These are phyloP conservation scores for Achlya flavicornis DNA, from an alignment of 2,888 invertebrate genomes.

Conservation along the genomic window DNA sequence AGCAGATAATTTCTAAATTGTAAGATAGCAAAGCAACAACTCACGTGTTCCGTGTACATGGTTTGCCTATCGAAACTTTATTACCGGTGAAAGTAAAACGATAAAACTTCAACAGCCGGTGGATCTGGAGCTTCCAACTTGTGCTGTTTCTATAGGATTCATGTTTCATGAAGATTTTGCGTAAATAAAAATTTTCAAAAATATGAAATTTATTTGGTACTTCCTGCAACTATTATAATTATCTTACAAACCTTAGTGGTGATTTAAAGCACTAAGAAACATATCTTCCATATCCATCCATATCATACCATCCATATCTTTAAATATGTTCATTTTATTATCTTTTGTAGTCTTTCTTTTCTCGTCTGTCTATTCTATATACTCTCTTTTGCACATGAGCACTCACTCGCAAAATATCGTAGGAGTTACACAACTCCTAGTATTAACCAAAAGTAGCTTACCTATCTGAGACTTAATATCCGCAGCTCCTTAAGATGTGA, in stretches of 20 bases:
- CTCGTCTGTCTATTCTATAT: neutral
- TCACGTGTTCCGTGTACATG: neutral
- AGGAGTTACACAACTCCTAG: neutral
- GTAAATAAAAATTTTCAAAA: neutral
- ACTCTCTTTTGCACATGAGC: too few species aligned
- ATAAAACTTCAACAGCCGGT: conserved; percentile 7
- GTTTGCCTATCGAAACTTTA: conserved; percentile 11
- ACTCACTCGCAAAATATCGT: too few species aligned
- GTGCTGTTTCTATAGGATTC: neutral
- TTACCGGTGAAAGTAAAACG: neutral
- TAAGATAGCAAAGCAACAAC: neutral
- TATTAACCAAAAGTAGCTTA: neutral
- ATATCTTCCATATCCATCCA: too few species aligned
- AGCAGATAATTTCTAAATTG: neutral
- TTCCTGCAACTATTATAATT: too few species aligned
- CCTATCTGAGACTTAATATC: neutral
- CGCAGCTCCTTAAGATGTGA: neutral
- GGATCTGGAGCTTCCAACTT: conserved; percentile 1
- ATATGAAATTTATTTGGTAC: neutral
- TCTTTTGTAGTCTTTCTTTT: neutral
- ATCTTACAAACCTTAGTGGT: too few species aligned
- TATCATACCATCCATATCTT: too few species aligned
- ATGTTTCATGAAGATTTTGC: neutral
- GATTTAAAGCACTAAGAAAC: too few species aligned
- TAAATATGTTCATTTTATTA: neutral